Percentiles rank a stretch among this genome's conserved stretches.
phyloP scores from a whole-genome alignment of 2,797 vertebrate species.

The Urosaurus nigricauda region DNA sequence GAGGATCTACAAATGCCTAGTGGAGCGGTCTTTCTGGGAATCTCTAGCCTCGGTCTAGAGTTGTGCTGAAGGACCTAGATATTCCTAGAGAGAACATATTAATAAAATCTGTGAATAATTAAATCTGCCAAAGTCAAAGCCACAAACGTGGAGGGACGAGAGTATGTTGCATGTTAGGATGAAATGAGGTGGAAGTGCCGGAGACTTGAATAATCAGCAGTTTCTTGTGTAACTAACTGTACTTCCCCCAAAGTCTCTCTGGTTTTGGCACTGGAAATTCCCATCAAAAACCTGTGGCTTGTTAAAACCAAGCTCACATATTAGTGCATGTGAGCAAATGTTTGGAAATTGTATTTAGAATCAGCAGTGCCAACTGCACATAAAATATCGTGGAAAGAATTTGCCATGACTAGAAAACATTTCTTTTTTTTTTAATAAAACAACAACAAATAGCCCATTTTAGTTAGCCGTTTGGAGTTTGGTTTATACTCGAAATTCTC shows the following conservation, averaged over 20 bases:
- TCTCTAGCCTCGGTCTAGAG: too few species aligned
- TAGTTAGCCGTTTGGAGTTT: neutral
- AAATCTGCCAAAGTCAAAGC: too few species aligned
- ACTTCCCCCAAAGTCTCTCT: neutral
- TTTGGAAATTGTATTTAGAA: slow-evolving; percentile 21
- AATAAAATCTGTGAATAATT: too few species aligned
- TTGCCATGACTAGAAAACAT: neutral
- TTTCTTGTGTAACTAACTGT: slow-evolving; percentile 1
- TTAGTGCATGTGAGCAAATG: slow-evolving; percentile 24
- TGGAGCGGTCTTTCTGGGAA: too few species aligned
- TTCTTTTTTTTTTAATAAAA: neutral
- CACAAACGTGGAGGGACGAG: too few species aligned
- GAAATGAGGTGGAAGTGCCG: neutral
- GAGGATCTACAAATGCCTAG: too few species aligned
- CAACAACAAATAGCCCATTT: slow-evolving; percentile 9
- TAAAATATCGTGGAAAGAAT: slow-evolving; percentile 24
- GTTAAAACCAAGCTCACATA: slow-evolving; percentile 18
- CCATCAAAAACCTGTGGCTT: neutral
- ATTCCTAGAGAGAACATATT: too few species aligned
- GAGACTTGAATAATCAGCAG: slow-evolving; percentile 8
- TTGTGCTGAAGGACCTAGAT: too few species aligned
- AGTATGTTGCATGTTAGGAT: neutral
- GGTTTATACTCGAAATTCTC: neutral
- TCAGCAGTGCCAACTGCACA: neutral
- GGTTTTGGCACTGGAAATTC: slow-evolving; percentile 12